Percentiles rank a stretch among this genome's conserved stretches.
These are phyloP conservation scores for Ochotona princeps DNA, from an alignment of 2,113 vertebrate genomes.

Conservation along the genomic window DNA sequence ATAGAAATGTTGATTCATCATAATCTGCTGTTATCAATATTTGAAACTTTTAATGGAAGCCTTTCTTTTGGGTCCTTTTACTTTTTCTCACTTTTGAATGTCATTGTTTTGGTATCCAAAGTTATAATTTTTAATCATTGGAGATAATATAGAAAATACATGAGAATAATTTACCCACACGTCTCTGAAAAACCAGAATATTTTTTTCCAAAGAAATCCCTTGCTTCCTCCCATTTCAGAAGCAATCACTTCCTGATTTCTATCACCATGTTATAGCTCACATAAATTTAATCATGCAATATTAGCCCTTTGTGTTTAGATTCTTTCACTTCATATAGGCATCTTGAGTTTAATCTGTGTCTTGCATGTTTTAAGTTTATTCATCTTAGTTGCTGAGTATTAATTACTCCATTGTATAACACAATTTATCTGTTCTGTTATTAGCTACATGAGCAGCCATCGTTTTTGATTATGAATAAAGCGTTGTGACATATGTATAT, in stretches of 20 bases:
- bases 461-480: slow-evolving; percentile 16
- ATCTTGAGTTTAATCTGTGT: slow-evolving; percentile 36
- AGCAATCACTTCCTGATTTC: slow-evolving; percentile 20
- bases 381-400: slow-evolving; percentile 30
- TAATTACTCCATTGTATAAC: neutral
- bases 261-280: neutral
- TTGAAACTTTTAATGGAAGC: neutral
- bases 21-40: neutral
- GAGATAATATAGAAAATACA: neutral
- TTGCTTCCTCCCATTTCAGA: neutral
- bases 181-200: neutral
- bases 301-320: neutral
- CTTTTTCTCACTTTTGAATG: neutral
- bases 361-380: slow-evolving; percentile 1
- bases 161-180: neutral
- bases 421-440: neutral
- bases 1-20: neutral
- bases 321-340: neutral
- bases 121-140: neutral
- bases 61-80: neutral
- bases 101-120: neutral
- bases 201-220: neutral
- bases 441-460: neutral
- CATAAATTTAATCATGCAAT: neutral
- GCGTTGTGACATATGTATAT: neutral